phyloP scores from a whole-genome alignment of 2,888 invertebrate genomes.

The Agrochola litura region DNA sequence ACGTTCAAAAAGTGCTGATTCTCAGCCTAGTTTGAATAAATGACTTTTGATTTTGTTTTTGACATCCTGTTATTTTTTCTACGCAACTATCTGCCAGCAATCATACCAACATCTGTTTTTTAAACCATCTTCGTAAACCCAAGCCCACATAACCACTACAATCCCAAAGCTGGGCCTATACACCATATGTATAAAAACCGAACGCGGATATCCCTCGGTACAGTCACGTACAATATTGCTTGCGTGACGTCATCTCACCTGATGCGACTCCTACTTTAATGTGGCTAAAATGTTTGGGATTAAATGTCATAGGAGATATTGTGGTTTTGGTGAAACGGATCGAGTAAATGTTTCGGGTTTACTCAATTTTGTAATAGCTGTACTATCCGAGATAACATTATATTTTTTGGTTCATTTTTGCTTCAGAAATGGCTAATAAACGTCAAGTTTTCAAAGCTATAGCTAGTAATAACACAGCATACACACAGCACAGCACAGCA shows the following conservation, averaged over 20 bases:
- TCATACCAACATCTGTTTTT: background rate
- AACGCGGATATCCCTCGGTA: slow-evolving; percentile 58
- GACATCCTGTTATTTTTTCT: background rate
- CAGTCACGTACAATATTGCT: slow-evolving; percentile 79
- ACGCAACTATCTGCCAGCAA: background rate
- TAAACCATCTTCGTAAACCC: background rate
- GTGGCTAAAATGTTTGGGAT: slow-evolving; percentile 48
- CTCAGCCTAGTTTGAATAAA: no score
- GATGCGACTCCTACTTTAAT: slow-evolving; percentile 42
- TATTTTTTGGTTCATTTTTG: no score
- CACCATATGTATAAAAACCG: slow-evolving; percentile 34
- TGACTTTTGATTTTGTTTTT: no score
- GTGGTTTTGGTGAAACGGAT: background rate
- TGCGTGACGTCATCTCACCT: slow-evolving; percentile 67
- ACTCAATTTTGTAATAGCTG: background rate
- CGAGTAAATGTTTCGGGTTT: background rate
- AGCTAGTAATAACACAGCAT: no score
- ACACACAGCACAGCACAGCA: no score
- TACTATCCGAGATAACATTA: no score
- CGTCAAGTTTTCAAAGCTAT: no score
- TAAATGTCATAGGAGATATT: slow-evolving; percentile 27
- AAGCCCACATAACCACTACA: background rate
- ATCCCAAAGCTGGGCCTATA: slow-evolving; percentile 30
- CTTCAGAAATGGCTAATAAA: no score
- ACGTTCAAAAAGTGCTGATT: no score